Evolutionary conservation across 64 coral and sea anemone genomes (phyloP).

Genomic region (Actinia tenebrosa): DNA sequence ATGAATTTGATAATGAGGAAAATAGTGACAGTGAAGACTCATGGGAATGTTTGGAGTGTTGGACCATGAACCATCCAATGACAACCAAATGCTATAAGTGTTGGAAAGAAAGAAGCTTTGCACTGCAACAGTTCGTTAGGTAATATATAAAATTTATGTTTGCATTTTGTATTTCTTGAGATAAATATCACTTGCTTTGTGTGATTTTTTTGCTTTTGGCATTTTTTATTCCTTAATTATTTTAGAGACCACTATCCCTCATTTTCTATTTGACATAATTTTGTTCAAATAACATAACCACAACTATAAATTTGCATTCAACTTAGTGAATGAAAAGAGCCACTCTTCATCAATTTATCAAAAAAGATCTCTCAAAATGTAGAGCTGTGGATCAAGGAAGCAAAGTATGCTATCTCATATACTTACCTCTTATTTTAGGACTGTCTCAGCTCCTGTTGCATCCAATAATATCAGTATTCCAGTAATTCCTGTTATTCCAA

Average conservation of each 20-base stretch:
- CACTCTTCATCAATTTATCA: not conserved
- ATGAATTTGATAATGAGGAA: slow-evolving; percentile 74
- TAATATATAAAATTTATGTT: not conserved
- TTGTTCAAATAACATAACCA: too few species aligned
- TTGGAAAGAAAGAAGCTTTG: slow-evolving; percentile 47
- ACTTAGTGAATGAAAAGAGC: not conserved
- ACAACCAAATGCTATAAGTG: slow-evolving; percentile 67
- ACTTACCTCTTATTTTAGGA: not conserved
- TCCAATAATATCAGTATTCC: not conserved
- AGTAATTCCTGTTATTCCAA: not conserved
- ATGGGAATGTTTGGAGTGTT: slow-evolving; percentile 62
- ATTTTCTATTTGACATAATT: too few species aligned
- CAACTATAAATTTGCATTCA: too few species aligned
- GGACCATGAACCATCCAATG: slow-evolving; percentile 80
- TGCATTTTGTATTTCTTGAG: too few species aligned
- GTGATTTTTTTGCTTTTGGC: too few species aligned
- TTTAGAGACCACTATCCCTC: too few species aligned
- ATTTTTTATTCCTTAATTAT: too few species aligned
- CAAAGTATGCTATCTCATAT: too few species aligned
- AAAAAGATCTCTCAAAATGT: too few species aligned
- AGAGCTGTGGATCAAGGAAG: too few species aligned
- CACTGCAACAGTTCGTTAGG: not conserved
- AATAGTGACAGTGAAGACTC: slow-evolving; percentile 83
- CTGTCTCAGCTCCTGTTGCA: not conserved
- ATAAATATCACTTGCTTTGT: too few species aligned